Base-by-base conservation (phyloP, 2,797 vertebrate genomes). In the Scleropages formosus region DNA sequence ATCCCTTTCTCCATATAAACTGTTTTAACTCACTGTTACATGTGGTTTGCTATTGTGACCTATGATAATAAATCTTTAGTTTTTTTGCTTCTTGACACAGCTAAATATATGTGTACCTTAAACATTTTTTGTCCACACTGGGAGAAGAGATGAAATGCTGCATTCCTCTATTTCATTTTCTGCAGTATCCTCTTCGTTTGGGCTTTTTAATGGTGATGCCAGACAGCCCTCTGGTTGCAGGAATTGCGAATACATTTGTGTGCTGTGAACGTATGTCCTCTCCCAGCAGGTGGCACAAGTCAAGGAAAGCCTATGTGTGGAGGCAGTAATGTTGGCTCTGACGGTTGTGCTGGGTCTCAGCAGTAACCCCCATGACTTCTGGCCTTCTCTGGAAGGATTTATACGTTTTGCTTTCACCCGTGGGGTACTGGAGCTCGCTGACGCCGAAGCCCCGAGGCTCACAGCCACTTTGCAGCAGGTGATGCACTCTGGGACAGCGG, bases 281-380 rank as follows among this genome's bases (percentile, higher is more conserved):
- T 27, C 72, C 78, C 74, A 75, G 73, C 78, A 99, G 97, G 82
- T 97, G 68, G 82, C 90, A 51, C 75, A 74, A 0, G 82, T 86
- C 3, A 88, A 88, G 0, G 95, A 96, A 78, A 76, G 83, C 1
- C 85, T 96, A 39, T 97, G 96, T 81, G 86, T 93, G 65, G 90
- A 96, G 80, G 92, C 93, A 16, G 90, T 98, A 83, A 89, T 90
- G 76, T 79, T 88, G 78, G 89, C 92, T 75, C 98, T 97, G 97
- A 94, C 94, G 85, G 90, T 94, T 66, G 85, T 93, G 62, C 92
- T 91, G 77, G 92, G 90, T 47, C 89, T 95, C 75, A 95, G 92
- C 90, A 94, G 90, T 64, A 96, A 96, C n/a, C 94, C 96, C 73
- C 87, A 93, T 73, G 92, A 94, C 79, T 99, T 99, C 90, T 99